Percentiles rank a stretch among this genome's conserved stretches.
These are phyloP conservation scores for Rhabdophis nuchalis DNA, from an alignment of 2,797 vertebrate genomes.

Conservation along the genomic window DNA sequence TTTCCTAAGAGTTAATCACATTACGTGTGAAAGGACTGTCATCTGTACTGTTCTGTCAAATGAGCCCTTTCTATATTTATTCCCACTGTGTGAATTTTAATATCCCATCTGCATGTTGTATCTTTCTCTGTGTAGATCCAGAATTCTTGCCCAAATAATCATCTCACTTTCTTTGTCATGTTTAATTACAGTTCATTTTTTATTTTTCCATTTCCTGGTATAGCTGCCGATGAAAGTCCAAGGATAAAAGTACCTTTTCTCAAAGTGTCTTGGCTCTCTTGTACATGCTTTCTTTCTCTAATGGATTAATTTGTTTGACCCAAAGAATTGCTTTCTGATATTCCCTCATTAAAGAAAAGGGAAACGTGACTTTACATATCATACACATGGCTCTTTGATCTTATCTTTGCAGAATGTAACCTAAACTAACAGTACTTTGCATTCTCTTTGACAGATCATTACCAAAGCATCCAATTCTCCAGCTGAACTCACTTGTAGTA, in stretches of 20 bases:
- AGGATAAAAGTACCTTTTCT: background rate
- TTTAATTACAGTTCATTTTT: background rate
- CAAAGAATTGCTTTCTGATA: slow-evolving; percentile 23
- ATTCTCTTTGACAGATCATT: slow-evolving; percentile 49
- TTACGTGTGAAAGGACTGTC: background rate
- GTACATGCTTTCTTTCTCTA: background rate
- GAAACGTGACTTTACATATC: slow-evolving; percentile 49
- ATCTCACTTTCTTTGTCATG: background rate
- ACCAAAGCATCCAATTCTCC: slow-evolving; percentile 37
- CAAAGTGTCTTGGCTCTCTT: background rate
- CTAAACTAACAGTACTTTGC: slow-evolving; percentile 44
- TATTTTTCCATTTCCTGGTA: too few relatives aligned
- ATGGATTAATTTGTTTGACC: slow-evolving; percentile 32
- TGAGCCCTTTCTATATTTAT: background rate
- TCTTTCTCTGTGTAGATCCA: background rate
- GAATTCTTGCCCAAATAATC: background rate
- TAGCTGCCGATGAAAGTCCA: background rate
- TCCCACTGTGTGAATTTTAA: background rate
- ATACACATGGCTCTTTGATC: slow-evolving; percentile 65
- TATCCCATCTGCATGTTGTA: background rate
- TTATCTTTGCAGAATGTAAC: slow-evolving; percentile 26
- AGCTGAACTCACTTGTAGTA: slow-evolving; percentile 28
- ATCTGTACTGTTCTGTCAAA: background rate
- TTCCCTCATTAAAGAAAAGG: slow-evolving; percentile 52
- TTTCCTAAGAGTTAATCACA: background rate